A percentile compares a stretch with the other conserved stretches of the same genome.
Conservation (phyloP, 2,797 vertebrate genomes). For the Channallabes apus region DNA sequence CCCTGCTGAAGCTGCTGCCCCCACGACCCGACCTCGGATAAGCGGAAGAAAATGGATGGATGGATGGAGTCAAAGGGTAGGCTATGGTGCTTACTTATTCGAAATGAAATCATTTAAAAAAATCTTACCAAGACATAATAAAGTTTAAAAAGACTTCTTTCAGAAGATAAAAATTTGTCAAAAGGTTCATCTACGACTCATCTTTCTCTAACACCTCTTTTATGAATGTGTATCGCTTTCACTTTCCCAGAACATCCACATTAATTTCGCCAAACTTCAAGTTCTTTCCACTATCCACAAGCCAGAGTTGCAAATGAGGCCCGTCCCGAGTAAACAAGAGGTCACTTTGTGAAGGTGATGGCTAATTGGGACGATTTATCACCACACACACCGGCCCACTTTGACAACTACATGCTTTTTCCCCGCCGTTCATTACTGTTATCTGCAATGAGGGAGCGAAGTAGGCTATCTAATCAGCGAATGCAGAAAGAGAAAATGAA, state of each 20-base stretch:
- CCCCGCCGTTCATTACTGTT: slow-evolving; percentile 73
- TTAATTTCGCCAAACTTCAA: not conserved
- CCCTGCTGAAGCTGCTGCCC: too few relatives aligned
- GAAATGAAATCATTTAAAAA: not conserved
- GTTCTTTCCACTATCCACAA: slow-evolving; percentile 30
- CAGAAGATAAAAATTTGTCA: not conserved
- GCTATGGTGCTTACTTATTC: not conserved
- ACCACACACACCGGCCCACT: slow-evolving; percentile 64
- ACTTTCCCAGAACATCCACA: not conserved
- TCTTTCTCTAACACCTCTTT: not conserved
- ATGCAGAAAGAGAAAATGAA: slow-evolving; percentile 43
- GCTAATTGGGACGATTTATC: slow-evolving; percentile 78
- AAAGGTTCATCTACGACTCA: not conserved
- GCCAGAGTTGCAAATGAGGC: slow-evolving; percentile 60
- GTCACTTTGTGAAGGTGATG: slow-evolving; percentile 72
- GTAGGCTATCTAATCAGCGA: slow-evolving; percentile 62
- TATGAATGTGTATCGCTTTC: not conserved
- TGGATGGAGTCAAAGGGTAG: not conserved
- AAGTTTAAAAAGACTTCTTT: not conserved
- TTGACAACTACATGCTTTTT: slow-evolving; percentile 73
- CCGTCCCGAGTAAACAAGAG: slow-evolving; percentile 59
- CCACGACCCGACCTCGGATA: too few relatives aligned
- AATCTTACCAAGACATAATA: too few relatives aligned
- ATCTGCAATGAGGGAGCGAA: slow-evolving; percentile 66
- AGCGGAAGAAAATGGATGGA: too few relatives aligned